Base-by-base conservation (phyloP, 2,797 vertebrate species). In the Pseudochirops corinnae region DNA sequence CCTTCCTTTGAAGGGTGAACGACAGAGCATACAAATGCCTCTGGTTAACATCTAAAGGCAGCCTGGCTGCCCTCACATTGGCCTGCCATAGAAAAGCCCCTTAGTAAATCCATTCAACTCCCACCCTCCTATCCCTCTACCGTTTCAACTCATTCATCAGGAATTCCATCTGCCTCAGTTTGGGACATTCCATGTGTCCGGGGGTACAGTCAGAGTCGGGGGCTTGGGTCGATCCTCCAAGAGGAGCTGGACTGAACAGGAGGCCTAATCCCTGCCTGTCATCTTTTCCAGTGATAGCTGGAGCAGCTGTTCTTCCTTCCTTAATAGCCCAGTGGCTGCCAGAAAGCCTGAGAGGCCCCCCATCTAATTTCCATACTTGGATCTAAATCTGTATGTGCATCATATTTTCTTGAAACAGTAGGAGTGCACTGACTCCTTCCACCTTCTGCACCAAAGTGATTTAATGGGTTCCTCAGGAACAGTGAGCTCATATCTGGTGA, bases 281-380 rank as follows among this genome's bases (percentile, higher is more conserved):
- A 93, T 97, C 97, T 95, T 97, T 95, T 95, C 94, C 96, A 33
- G 39, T 94, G 97, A 98, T 90, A 98, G 94, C 93, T 55, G 52
- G 56, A 97, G 94, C 98, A 99, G 98, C 97, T 98, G 98, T 95
- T 97, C 90, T 91, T 96, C 96, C 98, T 96, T 98, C 97, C 96
- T 98, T 50, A n/a, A 1, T 62, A 67, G 56, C 1, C 0, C 0
- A 1, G 56, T 33, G 18, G 46, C 91, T 97, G 95, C 97, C 98
- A 98, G 97, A 97, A 94, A 95, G 94, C 96, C 94, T 29, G 93
- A 95, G 97, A 96, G 97, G 92, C 97, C 97, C 96, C 90, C 93
- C 93, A 62, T 93, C 94, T 67, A 93, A 97, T 98, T 98, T 97
- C 96, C 98, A 97, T 96, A 97, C 97, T 97, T 98, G 97, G 97